Evolutionary conservation across 1,140 invertebrate species (phyloP), one percentile per base, ranked within the genome.

Genomic region (Achatina immaculata): DNA sequence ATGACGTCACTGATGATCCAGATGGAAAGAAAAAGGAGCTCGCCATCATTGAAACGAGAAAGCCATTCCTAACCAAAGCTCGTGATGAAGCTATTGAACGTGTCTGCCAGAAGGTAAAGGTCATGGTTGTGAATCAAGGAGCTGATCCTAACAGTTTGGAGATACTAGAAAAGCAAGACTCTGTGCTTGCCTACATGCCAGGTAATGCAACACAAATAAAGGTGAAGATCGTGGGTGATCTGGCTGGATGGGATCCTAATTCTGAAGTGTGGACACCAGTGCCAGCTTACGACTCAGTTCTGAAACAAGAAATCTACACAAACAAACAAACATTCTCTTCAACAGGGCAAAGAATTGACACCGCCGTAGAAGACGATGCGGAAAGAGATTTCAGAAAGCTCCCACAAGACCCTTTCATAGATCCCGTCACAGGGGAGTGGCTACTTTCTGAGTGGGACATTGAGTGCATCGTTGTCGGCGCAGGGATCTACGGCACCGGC

Each of bases 401-500:
- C 48, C 65, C 65, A 74, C n/a, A 75, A 51, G 79, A 74, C 55
- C 81, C 84, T 62, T n/a, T 51, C 0, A 85, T 86, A 45, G 83
- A 86, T 66, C 36, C 72, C 21, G 31, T 43, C 7, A 87, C 78
- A 14, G 86, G 86, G 0, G 89, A 89, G 80, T 90, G 89, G 89
- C 75, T 86, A 51, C 48, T 90, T 7, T 84, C 83, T 0, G 83
- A 83, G 31, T 88, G 84, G 74, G 89, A 90, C 48, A 83, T 90
- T 51, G 87, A 89, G 71, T 89, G 88, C 51, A 87, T 90, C 36
- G 83, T 77, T 48, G 81, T 88, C 21, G 89, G 89, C 16, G 86
- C 88, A 1, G 89, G 88, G 0, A 88, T 90, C 40, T 77, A 89
- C 11, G 89, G 88, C 7, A 89, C 86, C 81, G 89, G 89, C 14